Evolutionary conservation across 2,113 vertebrate species (phyloP).

Genomic region (Bambusicola thoracicus): DNA sequence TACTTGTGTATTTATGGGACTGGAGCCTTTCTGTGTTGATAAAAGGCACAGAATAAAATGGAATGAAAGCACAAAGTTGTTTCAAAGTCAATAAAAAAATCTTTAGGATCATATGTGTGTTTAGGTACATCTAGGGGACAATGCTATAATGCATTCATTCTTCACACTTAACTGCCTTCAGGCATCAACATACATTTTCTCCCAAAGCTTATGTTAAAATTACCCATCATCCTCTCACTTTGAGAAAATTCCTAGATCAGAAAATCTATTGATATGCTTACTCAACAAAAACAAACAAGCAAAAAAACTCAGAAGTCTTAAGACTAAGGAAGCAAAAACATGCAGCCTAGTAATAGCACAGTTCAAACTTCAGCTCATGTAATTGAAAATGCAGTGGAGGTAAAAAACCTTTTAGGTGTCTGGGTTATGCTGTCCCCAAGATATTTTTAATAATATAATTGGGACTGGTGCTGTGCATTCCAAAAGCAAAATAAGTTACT

Average conservation of each 20-base stretch:
- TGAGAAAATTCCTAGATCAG: background rate
- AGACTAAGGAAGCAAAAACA: background rate
- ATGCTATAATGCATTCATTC: background rate
- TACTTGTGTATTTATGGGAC: background rate
- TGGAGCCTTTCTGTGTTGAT: background rate
- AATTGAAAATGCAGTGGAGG: background rate
- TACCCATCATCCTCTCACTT: background rate
- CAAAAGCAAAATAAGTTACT: constrained; percentile 34
- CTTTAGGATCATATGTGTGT: background rate
- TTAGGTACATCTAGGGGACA: background rate
- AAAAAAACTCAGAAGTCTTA: background rate
- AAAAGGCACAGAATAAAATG: background rate
- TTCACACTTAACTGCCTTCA: background rate
- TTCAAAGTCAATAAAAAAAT: background rate
- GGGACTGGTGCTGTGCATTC: background rate
- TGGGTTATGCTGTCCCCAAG: background rate
- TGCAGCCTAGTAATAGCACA: fast-evolving
- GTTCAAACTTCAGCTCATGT: background rate
- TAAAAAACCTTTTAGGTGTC: background rate
- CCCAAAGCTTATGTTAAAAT: background rate
- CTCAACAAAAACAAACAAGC: background rate
- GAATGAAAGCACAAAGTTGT: background rate
- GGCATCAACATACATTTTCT: background rate
- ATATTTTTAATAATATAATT: constrained; percentile 9
- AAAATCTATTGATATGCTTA: background rate